Evolutionary conservation across 2,888 invertebrate species (phyloP).

Genomic region (Yponomeuta evonymella): DNA sequence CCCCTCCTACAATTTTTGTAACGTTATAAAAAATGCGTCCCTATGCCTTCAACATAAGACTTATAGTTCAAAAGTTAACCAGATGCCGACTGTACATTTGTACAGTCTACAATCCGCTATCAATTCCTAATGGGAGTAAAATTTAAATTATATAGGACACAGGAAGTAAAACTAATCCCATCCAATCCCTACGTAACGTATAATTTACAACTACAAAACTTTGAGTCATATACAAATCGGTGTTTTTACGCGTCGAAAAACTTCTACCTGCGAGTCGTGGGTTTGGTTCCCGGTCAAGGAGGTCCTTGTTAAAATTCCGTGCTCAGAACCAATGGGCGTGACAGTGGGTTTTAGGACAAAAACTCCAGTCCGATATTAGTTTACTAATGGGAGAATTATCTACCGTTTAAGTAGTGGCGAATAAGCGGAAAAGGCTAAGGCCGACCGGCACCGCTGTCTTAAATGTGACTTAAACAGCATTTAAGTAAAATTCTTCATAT

Average conservation of each 20-base stretch:
- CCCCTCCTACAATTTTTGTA: too few relatives aligned
- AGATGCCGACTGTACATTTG: background rate
- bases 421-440: background rate
- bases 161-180: conserved; percentile 2
- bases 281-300: background rate
- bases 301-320: conserved; percentile 1
- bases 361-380: background rate
- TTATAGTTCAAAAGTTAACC: background rate
- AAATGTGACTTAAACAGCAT: too few relatives aligned
- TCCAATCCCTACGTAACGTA: background rate
- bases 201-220: background rate
- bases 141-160: background rate
- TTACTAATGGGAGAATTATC: background rate
- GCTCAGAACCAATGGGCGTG: background rate
- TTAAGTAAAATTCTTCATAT: too few relatives aligned
- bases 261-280: background rate
- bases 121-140: background rate
- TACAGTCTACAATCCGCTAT: too few relatives aligned
- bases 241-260: background rate
- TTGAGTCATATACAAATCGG: conserved; percentile 2
- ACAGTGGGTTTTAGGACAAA: conserved; percentile 1
- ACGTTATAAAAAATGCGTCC: too few relatives aligned
- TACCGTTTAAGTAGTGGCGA: background rate
- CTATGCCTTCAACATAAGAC: too few relatives aligned
- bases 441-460: too few relatives aligned